phyloP scores from a whole-genome alignment of 2,797 vertebrate species.

The Aldrovandia affinis region DNA sequence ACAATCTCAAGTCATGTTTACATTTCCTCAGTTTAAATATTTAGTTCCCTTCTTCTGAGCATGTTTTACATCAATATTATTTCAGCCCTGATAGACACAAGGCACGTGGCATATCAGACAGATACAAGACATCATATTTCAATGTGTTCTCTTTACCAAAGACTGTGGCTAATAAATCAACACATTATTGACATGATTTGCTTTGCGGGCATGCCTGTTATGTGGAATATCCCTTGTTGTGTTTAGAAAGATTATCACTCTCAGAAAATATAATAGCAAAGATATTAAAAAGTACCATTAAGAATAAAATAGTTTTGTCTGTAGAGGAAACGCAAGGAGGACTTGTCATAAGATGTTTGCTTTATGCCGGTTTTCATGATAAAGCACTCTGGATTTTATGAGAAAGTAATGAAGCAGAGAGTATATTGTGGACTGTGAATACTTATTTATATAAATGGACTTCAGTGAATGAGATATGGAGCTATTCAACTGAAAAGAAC shows the following conservation, averaged over 20 bases:
- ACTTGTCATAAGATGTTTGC: slow-evolving; percentile 8
- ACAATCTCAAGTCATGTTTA: background rate
- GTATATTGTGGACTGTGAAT: slow-evolving; percentile 22
- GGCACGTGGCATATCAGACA: slow-evolving; percentile 28
- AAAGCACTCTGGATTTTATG: slow-evolving; percentile 8
- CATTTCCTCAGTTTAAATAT: background rate
- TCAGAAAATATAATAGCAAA: background rate
- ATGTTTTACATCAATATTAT: slow-evolving; percentile 8
- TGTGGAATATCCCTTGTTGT: background rate
- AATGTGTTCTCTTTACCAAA: background rate
- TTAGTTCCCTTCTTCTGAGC: background rate
- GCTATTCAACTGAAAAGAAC: slow-evolving; percentile 21
- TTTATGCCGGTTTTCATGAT: background rate
- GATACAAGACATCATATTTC: background rate
- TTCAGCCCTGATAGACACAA: slow-evolving; percentile 40
- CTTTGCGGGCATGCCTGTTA: background rate
- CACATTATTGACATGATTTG: background rate
- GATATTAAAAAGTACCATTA: background rate
- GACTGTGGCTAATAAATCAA: background rate
- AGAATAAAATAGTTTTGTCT: slow-evolving; percentile 9
- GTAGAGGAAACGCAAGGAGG: background rate
- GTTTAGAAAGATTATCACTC: background rate
- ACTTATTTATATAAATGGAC: slow-evolving; percentile 20
- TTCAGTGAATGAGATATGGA: slow-evolving; percentile 22
- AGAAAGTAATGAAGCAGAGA: slow-evolving; percentile 24